phyloP scores from a whole-genome alignment of 1,140 invertebrate species.

The Lanistes nyassanus region DNA sequence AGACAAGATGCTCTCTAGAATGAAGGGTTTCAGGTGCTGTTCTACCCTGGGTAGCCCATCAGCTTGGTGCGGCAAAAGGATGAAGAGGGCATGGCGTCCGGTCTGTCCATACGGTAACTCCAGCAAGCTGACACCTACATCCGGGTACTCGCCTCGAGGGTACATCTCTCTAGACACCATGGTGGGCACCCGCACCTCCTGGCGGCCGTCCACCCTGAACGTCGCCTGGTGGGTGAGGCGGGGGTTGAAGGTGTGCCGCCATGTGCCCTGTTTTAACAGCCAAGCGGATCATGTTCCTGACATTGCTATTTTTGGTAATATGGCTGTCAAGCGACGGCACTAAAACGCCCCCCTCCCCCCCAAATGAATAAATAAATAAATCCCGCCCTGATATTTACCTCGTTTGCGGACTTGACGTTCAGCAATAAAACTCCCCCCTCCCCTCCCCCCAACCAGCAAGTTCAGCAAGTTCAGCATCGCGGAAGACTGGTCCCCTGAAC shows the following conservation, averaged over 20 bases:
- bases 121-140: constrained; percentile 13
- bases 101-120: constrained; percentile 23
- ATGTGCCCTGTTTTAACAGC: constrained; percentile 7
- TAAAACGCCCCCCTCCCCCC: no score
- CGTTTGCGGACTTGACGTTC: no score
- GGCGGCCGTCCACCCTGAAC: neutral
- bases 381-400: no score
- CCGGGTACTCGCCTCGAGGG: neutral
- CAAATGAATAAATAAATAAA: no score
- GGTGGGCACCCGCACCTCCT: constrained; percentile 8
- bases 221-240: neutral
- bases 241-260: constrained; percentile 14
- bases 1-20: constrained; percentile 13
- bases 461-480: no score
- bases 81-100: constrained; percentile 4
- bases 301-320: no score
- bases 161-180: constrained; percentile 14
- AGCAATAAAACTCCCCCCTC: no score
- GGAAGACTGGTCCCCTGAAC: no score
- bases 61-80: constrained; percentile 15
- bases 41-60: constrained; percentile 17
- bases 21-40: constrained; percentile 2
- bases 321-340: no score
- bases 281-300: no score
- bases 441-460: no score